Conservation (phyloP, 2,888 invertebrate species). For the Cinara cedri region DNA sequence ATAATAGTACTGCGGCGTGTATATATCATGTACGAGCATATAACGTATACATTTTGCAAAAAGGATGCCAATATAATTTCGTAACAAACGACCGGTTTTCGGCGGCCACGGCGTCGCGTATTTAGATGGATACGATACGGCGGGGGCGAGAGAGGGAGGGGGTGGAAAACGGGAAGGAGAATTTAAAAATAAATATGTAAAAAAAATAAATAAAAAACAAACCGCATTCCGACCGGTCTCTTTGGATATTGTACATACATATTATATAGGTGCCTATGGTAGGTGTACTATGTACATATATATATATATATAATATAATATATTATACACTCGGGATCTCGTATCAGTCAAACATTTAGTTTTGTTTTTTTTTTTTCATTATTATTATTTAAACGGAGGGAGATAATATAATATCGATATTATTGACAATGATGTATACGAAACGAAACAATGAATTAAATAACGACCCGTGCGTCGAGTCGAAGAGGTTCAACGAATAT, state of each 20-base stretch:
- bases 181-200: constrained; percentile 29
- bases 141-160: neutral
- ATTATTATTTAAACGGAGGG: no score
- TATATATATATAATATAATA: no score
- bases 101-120: neutral
- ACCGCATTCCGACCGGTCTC: constrained; percentile 52
- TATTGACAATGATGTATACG: no score
- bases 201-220: constrained; percentile 38
- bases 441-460: no score
- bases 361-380: constrained; percentile 14
- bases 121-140: neutral
- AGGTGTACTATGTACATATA: no score
- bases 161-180: no score
- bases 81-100: constrained; percentile 48
- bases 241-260: constrained; percentile 10
- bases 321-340: constrained; percentile 18
- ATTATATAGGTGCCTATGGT: no score
- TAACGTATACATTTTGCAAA: constrained; percentile 36
- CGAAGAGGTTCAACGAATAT: no score
- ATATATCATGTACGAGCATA: neutral
- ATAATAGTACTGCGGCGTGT: no score
- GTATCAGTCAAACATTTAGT: constrained; percentile 25
- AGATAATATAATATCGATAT: neutral
- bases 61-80: constrained; percentile 42
- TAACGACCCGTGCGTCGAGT: no score